Conservation (phyloP, 2,113 vertebrate genomes). For the Telmatochromis sp. region DNA sequence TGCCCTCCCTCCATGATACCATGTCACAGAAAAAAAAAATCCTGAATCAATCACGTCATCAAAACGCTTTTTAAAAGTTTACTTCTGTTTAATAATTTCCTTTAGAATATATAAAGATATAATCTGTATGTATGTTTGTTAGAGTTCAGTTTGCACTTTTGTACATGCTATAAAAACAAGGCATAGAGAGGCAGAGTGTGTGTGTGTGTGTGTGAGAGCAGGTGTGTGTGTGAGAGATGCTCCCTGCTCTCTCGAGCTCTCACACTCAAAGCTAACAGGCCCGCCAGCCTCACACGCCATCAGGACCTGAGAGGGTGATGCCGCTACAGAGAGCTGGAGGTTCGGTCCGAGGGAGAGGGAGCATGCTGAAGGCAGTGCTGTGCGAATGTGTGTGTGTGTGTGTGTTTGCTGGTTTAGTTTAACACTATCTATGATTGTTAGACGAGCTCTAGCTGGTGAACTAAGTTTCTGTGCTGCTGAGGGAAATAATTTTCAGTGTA, state of each 20-base stretch:
- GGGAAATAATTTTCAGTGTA: constrained; percentile 20
- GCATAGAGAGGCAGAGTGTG: constrained; percentile 58
- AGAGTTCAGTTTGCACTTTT: constrained; percentile 58
- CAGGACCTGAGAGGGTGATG: background rate
- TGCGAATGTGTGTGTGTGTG: background rate
- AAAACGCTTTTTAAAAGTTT: constrained; percentile 64
- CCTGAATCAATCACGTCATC: constrained; percentile 51
- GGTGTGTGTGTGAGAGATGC: background rate
- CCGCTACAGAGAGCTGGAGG: background rate
- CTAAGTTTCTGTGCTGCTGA: constrained; percentile 26
- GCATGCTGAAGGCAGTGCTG: constrained; percentile 53
- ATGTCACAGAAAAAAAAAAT: constrained; percentile 20
- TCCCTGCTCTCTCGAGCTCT: background rate
- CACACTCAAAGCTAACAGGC: background rate
- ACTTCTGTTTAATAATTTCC: constrained; percentile 46
- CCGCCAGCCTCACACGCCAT: background rate
- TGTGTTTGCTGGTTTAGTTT: constrained; percentile 60
- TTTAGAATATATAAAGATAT: constrained; percentile 69
- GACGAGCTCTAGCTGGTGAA: constrained; percentile 58
- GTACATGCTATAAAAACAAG: constrained; percentile 73
- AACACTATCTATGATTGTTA: constrained; percentile 58
- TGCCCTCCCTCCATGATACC: background rate
- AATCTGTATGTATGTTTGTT: constrained; percentile 54
- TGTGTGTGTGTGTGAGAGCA: background rate
- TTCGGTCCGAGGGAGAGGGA: background rate